Conservation (phyloP, 2,888 invertebrate species). For the Anagyrus pseudococci region DNA sequence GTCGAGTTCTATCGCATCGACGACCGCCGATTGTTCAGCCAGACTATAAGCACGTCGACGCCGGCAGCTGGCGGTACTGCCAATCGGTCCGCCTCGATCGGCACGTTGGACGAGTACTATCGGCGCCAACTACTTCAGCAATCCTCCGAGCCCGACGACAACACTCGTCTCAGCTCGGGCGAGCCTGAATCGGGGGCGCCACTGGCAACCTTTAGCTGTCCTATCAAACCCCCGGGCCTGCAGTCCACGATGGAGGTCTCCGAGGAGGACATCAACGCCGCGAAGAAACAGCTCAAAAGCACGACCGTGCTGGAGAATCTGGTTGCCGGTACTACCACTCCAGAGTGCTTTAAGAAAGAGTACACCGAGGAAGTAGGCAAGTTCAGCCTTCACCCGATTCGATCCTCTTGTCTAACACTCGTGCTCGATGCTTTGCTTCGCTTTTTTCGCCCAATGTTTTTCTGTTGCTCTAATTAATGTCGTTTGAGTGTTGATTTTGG, state of each 20-base stretch:
- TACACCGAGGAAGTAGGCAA: conserved; percentile 53
- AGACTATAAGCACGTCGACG: too few relatives aligned
- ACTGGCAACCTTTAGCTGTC: too few relatives aligned
- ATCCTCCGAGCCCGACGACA: conserved; percentile 8
- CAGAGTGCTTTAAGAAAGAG: conserved; percentile 45
- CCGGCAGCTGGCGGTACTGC: conserved; percentile 3
- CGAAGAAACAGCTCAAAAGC: conserved; percentile 51
- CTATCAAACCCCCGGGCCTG: too few relatives aligned
- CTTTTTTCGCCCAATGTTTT: background rate
- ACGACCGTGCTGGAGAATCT: conserved; percentile 56
- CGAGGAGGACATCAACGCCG: conserved; percentile 51
- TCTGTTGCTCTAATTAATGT: background rate
- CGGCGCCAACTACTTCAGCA: conserved; percentile 39
- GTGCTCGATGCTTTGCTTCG: conserved; percentile 26
- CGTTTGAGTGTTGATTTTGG: background rate
- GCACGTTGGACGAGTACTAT: conserved; percentile 43
- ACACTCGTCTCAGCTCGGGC: too few relatives aligned
- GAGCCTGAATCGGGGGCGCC: too few relatives aligned
- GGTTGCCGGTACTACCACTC: conserved; percentile 49
- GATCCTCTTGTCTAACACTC: too few relatives aligned
- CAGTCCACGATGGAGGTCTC: conserved; percentile 47
- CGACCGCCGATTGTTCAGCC: conserved; percentile 32
- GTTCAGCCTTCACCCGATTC: too few relatives aligned
- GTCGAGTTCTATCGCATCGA: conserved; percentile 41
- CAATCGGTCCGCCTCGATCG: conserved; percentile 31